These are phyloP conservation scores for Agrotis segetum DNA, from an alignment of 2,888 invertebrate species.

Conservation along the genomic window DNA sequence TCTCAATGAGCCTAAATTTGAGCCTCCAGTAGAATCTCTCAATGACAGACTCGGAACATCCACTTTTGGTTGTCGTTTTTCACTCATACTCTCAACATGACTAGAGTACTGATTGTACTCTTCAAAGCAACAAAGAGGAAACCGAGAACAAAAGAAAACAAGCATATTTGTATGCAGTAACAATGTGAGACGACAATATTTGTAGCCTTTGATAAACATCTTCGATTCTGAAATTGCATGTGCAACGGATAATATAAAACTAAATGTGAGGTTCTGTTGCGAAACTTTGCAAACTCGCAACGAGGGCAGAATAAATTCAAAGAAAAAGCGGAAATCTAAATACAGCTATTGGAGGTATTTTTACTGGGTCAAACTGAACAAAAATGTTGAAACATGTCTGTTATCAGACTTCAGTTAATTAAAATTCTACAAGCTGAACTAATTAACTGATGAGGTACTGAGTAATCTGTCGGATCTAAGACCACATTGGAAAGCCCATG, in stretches of 20 bases:
- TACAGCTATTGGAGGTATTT: slow-evolving; percentile 29
- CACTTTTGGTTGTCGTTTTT: too few species aligned
- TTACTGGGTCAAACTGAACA: slow-evolving; percentile 8
- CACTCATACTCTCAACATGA: too few species aligned
- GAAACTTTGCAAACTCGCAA: slow-evolving; percentile 40
- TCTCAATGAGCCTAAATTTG: too few species aligned
- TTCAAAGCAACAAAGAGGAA: background rate
- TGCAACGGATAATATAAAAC: slow-evolving; percentile 47
- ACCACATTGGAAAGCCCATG: too few species aligned
- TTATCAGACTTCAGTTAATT: too few species aligned
- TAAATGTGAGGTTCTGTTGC: slow-evolving; percentile 38
- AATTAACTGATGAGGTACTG: too few species aligned
- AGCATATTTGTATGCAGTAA: slow-evolving; percentile 30
- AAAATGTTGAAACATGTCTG: background rate
- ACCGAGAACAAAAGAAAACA: slow-evolving; percentile 1
- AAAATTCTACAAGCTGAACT: too few species aligned
- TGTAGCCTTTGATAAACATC: slow-evolving; percentile 42
- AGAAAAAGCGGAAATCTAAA: slow-evolving; percentile 51
- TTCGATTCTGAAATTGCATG: slow-evolving; percentile 43
- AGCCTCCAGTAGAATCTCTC: too few species aligned
- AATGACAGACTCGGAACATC: too few species aligned
- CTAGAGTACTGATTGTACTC: too few species aligned
- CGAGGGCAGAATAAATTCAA: slow-evolving; percentile 35
- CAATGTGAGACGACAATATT: slow-evolving; percentile 28
- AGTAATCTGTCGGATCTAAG: too few species aligned